Conservation (phyloP, 2,113 vertebrate genomes). For the Rutilus rutilus region DNA sequence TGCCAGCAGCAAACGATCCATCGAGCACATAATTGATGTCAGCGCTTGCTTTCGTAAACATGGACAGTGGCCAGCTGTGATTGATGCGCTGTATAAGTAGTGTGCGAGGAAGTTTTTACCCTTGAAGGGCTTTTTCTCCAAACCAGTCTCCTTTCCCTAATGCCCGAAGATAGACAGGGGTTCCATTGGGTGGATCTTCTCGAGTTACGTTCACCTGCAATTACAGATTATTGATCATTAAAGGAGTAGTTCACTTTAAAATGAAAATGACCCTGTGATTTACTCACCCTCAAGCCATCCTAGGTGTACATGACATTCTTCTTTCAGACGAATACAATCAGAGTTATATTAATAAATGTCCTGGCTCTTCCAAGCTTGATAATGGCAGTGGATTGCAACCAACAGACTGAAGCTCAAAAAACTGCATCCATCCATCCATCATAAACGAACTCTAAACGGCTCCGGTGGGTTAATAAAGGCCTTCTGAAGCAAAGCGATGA, state of each 20-base stretch:
- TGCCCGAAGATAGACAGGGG: slow-evolving; percentile 81
- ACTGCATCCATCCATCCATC: too few relatives aligned
- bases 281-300: too few relatives aligned
- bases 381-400: too few relatives aligned
- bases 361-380: too few relatives aligned
- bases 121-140: slow-evolving; percentile 91
- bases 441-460: too few relatives aligned
- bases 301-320: too few relatives aligned
- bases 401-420: too few relatives aligned
- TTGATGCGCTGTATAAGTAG: background rate
- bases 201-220: slow-evolving; percentile 86
- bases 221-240: slow-evolving; percentile 8
- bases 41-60: background rate
- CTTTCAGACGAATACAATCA: too few relatives aligned
- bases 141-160: slow-evolving; percentile 90
- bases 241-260: background rate
- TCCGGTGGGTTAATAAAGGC: too few relatives aligned
- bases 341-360: too few relatives aligned
- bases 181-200: slow-evolving; percentile 84
- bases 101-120: slow-evolving; percentile 71
- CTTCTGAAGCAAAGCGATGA: too few relatives aligned
- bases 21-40: slow-evolving; percentile 31
- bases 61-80: background rate
- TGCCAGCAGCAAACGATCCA: background rate
- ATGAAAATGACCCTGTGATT: too few relatives aligned